Percentiles rank a stretch among this genome's conserved stretches.
Conservation (phyloP, 2,113 vertebrate species). For the Casuarius casuarius region DNA sequence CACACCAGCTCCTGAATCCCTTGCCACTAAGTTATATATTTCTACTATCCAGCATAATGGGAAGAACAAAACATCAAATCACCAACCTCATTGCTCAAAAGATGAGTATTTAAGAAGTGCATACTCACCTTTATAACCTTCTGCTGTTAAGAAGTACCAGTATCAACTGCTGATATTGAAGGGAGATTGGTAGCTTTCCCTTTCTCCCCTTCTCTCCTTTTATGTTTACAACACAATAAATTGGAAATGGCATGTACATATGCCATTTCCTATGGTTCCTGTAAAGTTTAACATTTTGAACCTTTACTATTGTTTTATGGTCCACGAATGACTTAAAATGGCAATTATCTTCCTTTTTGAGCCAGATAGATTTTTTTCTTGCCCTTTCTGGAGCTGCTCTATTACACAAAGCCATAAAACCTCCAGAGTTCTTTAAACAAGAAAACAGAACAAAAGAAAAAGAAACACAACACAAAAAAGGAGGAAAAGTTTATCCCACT, state of each 20-base stretch:
- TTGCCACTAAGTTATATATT: neutral
- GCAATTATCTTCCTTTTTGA: neutral
- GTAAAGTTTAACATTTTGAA: neutral
- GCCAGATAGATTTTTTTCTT: neutral
- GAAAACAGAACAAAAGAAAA: neutral
- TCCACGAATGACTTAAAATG: neutral
- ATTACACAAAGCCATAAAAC: neutral
- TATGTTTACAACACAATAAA: neutral
- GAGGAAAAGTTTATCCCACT: conserved; percentile 8
- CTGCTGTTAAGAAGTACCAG: neutral
- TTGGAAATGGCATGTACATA: neutral
- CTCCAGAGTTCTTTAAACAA: neutral
- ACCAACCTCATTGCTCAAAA: neutral
- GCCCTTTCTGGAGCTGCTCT: neutral
- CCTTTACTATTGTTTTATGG: neutral
- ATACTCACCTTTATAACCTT: neutral
- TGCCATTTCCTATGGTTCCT: neutral
- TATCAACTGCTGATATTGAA: neutral
- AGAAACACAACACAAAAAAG: neutral
- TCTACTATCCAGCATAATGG: neutral
- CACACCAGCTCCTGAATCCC: neutral
- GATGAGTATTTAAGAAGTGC: neutral
- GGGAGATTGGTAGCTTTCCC: neutral
- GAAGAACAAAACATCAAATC: neutral
- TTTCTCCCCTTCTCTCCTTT: neutral